Conservation (phyloP, 2,888 invertebrate species). For the Sphecodes monilicornis region DNA sequence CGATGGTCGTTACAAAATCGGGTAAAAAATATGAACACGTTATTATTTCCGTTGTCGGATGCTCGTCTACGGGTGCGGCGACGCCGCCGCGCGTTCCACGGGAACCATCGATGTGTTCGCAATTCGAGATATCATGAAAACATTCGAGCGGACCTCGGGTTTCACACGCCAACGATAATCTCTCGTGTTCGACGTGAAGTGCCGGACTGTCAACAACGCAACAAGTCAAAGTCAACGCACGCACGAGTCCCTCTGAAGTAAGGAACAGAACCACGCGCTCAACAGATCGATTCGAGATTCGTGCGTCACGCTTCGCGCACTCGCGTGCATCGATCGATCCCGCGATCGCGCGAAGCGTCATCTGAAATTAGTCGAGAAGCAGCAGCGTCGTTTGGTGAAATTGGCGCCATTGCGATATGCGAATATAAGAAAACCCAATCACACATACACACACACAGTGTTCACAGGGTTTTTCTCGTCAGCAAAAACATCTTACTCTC, state of each 20-base stretch:
- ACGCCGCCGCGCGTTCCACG: background rate
- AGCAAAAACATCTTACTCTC: too few relatives aligned
- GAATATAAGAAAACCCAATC: background rate
- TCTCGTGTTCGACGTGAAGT: background rate
- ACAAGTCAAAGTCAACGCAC: too few relatives aligned
- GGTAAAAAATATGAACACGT: constrained; percentile 52
- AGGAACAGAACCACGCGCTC: background rate
- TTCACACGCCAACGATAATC: background rate
- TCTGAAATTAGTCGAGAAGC: constrained; percentile 25
- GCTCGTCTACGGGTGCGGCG: background rate
- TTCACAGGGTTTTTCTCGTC: background rate
- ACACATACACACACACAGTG: background rate
- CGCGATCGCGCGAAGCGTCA: background rate
- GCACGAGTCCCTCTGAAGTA: background rate
- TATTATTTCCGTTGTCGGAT: background rate
- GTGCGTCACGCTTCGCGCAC: constrained; percentile 12
- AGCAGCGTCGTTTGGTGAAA: constrained; percentile 21
- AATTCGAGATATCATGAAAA: constrained; percentile 40
- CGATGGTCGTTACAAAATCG: constrained; percentile 41
- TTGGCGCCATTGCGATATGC: constrained; percentile 11
- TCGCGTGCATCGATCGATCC: constrained; percentile 26
- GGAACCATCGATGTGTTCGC: constrained; percentile 3
- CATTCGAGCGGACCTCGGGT: constrained; percentile 18
- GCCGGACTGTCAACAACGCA: constrained; percentile 3
- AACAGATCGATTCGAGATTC: constrained; percentile 27